Conservation (phyloP, 1,140 invertebrate species). For the Cyphomyrmex costatus region DNA sequence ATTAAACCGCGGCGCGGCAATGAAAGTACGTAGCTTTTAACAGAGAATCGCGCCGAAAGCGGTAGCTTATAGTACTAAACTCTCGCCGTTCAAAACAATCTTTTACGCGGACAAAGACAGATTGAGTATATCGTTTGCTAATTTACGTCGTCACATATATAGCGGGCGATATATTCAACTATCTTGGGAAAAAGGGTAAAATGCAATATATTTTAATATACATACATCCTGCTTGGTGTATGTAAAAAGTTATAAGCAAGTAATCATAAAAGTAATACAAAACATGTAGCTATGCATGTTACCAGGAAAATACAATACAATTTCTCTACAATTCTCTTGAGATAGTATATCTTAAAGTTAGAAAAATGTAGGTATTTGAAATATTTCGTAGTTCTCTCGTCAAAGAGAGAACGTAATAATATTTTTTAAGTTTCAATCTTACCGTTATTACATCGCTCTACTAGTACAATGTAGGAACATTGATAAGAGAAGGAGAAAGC, state of each 20-base stretch:
- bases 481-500: constrained; percentile 19
- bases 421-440: constrained; percentile 51
- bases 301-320: constrained; percentile 12
- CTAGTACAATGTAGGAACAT: constrained; percentile 47
- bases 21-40: constrained; percentile 64
- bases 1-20: constrained; percentile 78
- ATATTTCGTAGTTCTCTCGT: neutral
- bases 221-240: neutral
- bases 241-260: constrained; percentile 11
- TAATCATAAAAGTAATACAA: constrained; percentile 20
- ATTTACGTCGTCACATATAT: constrained; percentile 6
- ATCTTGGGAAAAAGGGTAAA: neutral
- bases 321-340: constrained; percentile 1
- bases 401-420: constrained; percentile 16
- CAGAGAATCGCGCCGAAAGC: neutral
- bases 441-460: constrained; percentile 70
- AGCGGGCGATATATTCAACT: constrained; percentile 5
- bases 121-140: constrained; percentile 30
- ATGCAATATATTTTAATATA: neutral
- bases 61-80: neutral
- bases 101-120: constrained; percentile 29
- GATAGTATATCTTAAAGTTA: neutral
- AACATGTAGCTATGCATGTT: neutral
- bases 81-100: constrained; percentile 22
- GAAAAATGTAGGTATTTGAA: neutral